Evolutionary conservation across 2,888 invertebrate species (phyloP).

Genomic region (Agonopterix subpropinquella): DNA sequence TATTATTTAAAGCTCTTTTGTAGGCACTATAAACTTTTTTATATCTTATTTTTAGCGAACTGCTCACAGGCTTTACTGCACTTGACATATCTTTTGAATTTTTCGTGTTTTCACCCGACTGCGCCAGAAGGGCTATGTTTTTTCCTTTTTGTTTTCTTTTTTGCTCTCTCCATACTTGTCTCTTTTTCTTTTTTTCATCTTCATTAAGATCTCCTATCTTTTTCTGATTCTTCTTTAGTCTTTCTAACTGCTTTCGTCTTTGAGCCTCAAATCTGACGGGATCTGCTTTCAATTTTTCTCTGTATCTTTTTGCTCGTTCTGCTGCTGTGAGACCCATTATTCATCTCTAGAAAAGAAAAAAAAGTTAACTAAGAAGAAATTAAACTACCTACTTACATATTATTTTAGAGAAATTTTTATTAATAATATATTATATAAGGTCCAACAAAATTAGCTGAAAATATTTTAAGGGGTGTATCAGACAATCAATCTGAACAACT

Average conservation of each 20-base stretch:
- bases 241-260: slow-evolving; percentile 18
- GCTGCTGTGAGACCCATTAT: background rate
- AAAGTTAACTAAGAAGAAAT: background rate
- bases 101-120: background rate
- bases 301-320: background rate
- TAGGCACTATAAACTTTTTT: slow-evolving; percentile 1
- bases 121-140: background rate
- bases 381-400: too few species aligned
- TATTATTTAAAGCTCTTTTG: slow-evolving; percentile 2
- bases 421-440: background rate
- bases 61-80: slow-evolving; percentile 1
- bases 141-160: slow-evolving; percentile 6
- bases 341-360: background rate
- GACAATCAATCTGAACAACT: too few species aligned
- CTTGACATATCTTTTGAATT: slow-evolving; percentile 1
- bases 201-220: slow-evolving; percentile 6
- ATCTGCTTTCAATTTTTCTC: background rate
- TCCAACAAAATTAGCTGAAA: too few species aligned
- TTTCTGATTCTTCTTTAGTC: slow-evolving; percentile 2
- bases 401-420: background rate
- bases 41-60: slow-evolving; percentile 3
- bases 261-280: background rate
- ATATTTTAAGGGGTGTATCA: too few species aligned
- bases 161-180: slow-evolving; percentile 6
- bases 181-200: slow-evolving; percentile 3